Conservation (phyloP, 2,797 vertebrate genomes). For the Platalea minor region DNA sequence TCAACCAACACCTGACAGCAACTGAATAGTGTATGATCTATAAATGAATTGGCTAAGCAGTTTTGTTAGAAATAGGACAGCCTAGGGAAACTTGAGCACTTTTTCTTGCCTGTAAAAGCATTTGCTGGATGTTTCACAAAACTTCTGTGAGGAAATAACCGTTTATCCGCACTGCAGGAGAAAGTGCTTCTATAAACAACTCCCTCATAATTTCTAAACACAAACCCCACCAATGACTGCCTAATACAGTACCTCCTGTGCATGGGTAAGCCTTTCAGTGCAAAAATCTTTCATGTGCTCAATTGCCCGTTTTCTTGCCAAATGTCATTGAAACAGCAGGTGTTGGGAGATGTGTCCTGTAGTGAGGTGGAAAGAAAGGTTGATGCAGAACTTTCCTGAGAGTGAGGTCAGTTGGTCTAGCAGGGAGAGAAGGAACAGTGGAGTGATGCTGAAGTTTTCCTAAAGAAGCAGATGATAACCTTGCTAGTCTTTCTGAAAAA, state of each 20-base stretch:
- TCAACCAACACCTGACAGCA: not conserved
- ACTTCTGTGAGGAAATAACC: not conserved
- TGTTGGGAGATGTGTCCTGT: not conserved
- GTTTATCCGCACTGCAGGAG: not conserved
- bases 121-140: not conserved
- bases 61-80: conserved; percentile 19
- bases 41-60: conserved; percentile 5
- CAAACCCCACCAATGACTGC: not conserved
- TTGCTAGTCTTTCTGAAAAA: not conserved
- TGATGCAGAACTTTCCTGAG: not conserved
- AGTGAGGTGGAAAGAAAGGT: not conserved
- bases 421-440: not conserved
- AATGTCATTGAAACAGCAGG: not conserved
- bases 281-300: not conserved
- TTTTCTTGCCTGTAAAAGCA: conserved; percentile 6
- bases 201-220: not conserved
- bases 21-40: conserved; percentile 15
- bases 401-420: not conserved
- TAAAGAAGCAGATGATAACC: not conserved
- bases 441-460: not conserved
- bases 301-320: not conserved
- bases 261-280: not conserved
- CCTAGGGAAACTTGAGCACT: not conserved
- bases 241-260: not conserved
- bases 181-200: not conserved